Base-by-base conservation (phyloP, 1,140 invertebrate species). In the Drosophila kanapiae region DNA sequence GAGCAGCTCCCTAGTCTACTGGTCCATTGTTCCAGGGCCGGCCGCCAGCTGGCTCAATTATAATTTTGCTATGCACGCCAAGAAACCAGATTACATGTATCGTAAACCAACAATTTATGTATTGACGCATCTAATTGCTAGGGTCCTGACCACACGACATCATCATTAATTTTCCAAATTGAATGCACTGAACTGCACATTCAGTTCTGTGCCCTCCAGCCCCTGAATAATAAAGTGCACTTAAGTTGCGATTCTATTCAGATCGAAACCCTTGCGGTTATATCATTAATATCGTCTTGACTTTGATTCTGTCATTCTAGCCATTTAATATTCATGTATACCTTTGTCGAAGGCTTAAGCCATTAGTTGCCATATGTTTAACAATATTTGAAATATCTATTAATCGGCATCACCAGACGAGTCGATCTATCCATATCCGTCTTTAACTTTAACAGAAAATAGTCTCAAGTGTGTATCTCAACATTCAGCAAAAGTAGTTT, bases 41-140 rank as follows among this genome's bases (percentile, higher is more conserved):
- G 29, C 10, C 33, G 10, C 33, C 63, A 70, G 72, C 49, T 77
- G 64, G 68, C 47, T 81, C 68, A 78, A 82, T 86, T 82, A 82
- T 86, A 86, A 75, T 82, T 86, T 71, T 31, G 51, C 58, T 58
- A 62, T 68, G 59, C 56, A 56, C 63, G 63, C 47, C 60, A 37
- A 35, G 67, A 35, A 51, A 43, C 61, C 49, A 35, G 23, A 47
- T 63, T 64, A 49, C 40, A 60, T 68, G 63, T 60, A 69, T 85
- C 82, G 45, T 56, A 69, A 69, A 48, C 63, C 68, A 63, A 27
- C 43, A 79, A 70, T 48, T 58, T 62, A 43, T 69, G 56, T 38
- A 53, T 63, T 62, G 18, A 35, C 45, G 53, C 16, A 59, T 68
- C 29, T 75, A 68, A 75, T 54, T 75, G 70, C 37, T 53, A 14